Evolutionary conservation across 2,888 invertebrate species (phyloP), one percentile per base, ranked within the genome.

Genomic region (Dysmachus trigonus): DNA sequence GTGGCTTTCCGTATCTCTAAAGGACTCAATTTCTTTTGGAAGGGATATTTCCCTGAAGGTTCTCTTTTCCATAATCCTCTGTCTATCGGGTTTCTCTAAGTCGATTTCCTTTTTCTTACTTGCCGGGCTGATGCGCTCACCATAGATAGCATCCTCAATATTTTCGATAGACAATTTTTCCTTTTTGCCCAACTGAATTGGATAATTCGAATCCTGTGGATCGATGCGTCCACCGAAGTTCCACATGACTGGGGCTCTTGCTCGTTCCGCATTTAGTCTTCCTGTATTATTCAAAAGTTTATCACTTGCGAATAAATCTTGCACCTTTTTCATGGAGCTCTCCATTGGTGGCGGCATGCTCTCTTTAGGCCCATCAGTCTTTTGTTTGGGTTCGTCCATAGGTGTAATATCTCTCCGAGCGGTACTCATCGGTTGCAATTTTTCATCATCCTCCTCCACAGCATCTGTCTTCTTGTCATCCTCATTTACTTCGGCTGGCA

Each of bases 61-160:
- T 22, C 62, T 22, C 27, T 22, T 62, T 62, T 62, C 62, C 8
- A 62, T 79, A 77, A 84, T 84, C 18, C 62, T 72, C n/a, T 31
- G 72, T 71, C 53, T 86, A 47, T 84, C 82, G 0, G 84, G 53
- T n/a, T 41, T 33, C 7, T 82, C 81, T 6, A 62, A 13, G 4
- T 15, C 1, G 1, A 33, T 7, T 31, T 82, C 81, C 18, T 82
- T 84, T 47, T 81, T 31, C 33, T 47, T 8, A 13, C 13, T 38
- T 8, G 35, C 31, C 7, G 72, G 89, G 86, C 88, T 90, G 87
- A 92, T 89, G 53, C 90, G 89, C 87, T 92, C 92, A 74, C 92
- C 92, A 87, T 92, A 92, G 89, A 92, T 91, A 88, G 90, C 90
- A 89, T 91, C 91, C 90, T 92, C 92, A 89, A 92, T 92, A 89